phyloP scores from a whole-genome alignment of 2,888 invertebrate species.

The Escarpia spicata region DNA sequence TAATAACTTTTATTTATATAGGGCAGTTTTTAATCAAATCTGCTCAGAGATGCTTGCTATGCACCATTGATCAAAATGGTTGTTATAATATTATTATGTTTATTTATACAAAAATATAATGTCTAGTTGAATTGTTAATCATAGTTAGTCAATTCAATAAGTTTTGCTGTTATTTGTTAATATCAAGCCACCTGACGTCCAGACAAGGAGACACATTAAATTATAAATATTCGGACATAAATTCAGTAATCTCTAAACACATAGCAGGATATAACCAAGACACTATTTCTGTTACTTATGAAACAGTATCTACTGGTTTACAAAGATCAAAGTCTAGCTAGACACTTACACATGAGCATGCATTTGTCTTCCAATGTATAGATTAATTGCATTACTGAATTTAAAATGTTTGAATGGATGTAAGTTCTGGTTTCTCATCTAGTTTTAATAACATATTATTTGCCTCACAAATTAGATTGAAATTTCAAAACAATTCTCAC shows the following conservation, averaged over 20 bases:
- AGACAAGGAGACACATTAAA: neutral
- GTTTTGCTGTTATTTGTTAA: neutral
- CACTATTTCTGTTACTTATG: neutral
- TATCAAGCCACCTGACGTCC: neutral
- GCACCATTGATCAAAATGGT: too few relatives aligned
- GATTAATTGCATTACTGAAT: neutral
- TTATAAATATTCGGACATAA: neutral
- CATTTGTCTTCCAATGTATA: neutral
- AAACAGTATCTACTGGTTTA: neutral
- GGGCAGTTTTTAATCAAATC: too few relatives aligned
- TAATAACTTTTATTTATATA: too few relatives aligned
- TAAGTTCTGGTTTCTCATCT: too few relatives aligned
- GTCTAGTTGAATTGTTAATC: too few relatives aligned
- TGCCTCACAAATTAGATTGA: too few relatives aligned
- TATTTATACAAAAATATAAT: too few relatives aligned
- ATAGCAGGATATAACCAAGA: neutral
- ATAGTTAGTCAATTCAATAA: too few relatives aligned
- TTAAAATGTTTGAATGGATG: neutral
- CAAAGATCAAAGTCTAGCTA: neutral
- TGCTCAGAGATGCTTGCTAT: too few relatives aligned
- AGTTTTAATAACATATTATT: too few relatives aligned
- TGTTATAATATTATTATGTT: too few relatives aligned
- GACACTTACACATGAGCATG: neutral
- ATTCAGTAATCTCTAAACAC: neutral
- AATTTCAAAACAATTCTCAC: too few relatives aligned